Conservation (phyloP, 2,797 vertebrate species). For the Anguilla pacifica region DNA sequence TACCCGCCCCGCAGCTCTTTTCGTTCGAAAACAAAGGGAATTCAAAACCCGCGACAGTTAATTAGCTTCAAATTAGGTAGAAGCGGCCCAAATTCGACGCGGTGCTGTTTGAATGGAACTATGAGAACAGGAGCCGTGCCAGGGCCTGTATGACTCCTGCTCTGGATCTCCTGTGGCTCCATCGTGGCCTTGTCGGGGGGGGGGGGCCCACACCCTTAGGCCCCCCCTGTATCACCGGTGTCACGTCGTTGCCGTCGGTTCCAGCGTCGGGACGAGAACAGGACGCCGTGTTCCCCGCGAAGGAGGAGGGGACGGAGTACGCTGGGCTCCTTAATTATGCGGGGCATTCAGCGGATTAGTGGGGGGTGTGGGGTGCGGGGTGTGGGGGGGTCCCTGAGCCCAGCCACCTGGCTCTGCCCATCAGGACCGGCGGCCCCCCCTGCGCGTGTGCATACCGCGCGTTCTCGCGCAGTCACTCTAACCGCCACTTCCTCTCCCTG, state of each 20-base stretch:
- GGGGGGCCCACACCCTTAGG: too few relatives aligned
- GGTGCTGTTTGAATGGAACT: not conserved
- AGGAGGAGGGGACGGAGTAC: not conserved
- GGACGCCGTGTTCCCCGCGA: not conserved
- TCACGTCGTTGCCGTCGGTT: not conserved
- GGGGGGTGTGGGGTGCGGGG: not conserved
- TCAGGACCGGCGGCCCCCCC: constrained; percentile 43
- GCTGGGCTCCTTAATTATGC: not conserved
- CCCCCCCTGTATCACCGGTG: constrained; percentile 21
- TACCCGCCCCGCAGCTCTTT: not conserved
- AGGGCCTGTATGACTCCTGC: too few relatives aligned
- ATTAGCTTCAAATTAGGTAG: not conserved
- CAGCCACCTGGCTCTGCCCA: constrained; percentile 47
- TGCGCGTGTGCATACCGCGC: constrained; percentile 43
- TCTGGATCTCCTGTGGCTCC: too few relatives aligned
- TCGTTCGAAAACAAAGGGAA: not conserved
- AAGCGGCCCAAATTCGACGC: not conserved
- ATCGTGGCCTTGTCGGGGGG: too few relatives aligned
- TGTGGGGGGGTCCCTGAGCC: constrained; percentile 18
- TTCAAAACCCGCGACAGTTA: not conserved
- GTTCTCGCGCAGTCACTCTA: constrained; percentile 54
- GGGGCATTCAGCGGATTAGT: constrained; percentile 3
- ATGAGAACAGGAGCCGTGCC: not conserved
- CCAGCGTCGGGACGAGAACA: not conserved
- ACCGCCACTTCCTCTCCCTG: constrained; percentile 51